Evolutionary conservation across 2,797 vertebrate species (phyloP), one percentile per base, ranked within the genome.

Genomic region (Siniperca scherzeri): DNA sequence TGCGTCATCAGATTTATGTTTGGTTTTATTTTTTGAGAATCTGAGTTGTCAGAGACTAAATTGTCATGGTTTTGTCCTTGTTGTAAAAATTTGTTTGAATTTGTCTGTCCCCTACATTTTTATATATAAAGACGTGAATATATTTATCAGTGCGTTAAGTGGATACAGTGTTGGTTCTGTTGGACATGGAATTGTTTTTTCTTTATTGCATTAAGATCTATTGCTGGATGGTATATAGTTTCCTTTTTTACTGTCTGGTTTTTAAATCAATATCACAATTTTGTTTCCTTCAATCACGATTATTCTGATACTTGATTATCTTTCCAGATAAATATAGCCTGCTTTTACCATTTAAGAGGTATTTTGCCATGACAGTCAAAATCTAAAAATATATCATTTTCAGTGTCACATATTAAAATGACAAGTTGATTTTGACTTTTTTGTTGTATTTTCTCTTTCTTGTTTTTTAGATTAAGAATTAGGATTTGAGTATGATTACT

Each of bases 61-160:
- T 89, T 89, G 84, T 87, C 89, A 89, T 90, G 57, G 78, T 90
- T 91, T 92, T 90, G 91, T 93, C 89, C 88, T 90, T 81, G 71
- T 91, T 93, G 92, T 94, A 91, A 90, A 89, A 74, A 81, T 71
- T 70, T 90, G 83, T 90, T 84, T 90, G 70, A 91, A 87, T 82
- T 79, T 89, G 70, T 94, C 89, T 94, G 91, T 93, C 91, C 93
- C 88, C 72, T 74, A 87, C 87, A 89, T 94, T 95, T 95, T 93
- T 95, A 92, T 94, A 91, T 93, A 92, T 93, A 92, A 93, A 94
- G 88, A 94, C 91, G 74, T 93, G 91, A 91, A 94, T 93, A 95
- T 95, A 96, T 96, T 96, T 95, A 95, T 96, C 95, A 94, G 92
- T 95, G 92, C 92, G 93, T 95, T 94, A 92, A 88, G 84, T 94